These are phyloP conservation scores for Amblyornis subalaris DNA, from an alignment of 2,113 vertebrate genomes.

Conservation along the genomic window DNA sequence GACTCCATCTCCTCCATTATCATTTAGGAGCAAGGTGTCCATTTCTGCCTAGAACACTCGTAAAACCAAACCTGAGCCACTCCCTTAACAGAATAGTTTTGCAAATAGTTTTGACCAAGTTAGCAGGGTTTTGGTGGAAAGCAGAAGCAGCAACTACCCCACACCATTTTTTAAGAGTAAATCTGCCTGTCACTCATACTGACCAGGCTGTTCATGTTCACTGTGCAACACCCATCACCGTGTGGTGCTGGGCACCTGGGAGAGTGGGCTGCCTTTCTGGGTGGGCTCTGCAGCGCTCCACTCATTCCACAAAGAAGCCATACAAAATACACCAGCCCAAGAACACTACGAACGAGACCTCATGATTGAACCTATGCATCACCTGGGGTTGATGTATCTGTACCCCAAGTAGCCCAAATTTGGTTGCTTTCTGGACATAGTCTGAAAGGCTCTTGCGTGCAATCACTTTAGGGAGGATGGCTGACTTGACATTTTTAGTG, in stretches of 20 bases:
- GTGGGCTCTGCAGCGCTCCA: neutral
- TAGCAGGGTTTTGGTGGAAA: neutral
- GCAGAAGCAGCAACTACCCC: neutral
- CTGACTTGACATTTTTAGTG: constrained; percentile 11
- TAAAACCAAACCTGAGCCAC: neutral
- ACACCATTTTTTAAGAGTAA: neutral
- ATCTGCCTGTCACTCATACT: neutral
- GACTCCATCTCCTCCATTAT: neutral
- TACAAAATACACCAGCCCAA: neutral
- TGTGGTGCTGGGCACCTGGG: neutral
- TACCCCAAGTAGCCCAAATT: neutral
- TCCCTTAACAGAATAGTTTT: neutral
- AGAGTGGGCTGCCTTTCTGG: neutral
- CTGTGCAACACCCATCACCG: neutral
- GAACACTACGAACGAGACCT: neutral
- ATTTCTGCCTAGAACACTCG: neutral
- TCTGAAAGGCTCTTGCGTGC: neutral
- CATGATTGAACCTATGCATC: neutral
- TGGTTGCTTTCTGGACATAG: neutral
- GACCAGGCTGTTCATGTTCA: neutral
- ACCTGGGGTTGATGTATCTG: neutral
- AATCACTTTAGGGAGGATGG: neutral
- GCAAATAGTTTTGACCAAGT: neutral
- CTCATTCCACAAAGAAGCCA: neutral
- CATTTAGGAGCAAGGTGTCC: neutral